These are phyloP conservation scores for Latrodectus elegans DNA, from an alignment of 2,888 invertebrate genomes.

Conservation along the genomic window DNA sequence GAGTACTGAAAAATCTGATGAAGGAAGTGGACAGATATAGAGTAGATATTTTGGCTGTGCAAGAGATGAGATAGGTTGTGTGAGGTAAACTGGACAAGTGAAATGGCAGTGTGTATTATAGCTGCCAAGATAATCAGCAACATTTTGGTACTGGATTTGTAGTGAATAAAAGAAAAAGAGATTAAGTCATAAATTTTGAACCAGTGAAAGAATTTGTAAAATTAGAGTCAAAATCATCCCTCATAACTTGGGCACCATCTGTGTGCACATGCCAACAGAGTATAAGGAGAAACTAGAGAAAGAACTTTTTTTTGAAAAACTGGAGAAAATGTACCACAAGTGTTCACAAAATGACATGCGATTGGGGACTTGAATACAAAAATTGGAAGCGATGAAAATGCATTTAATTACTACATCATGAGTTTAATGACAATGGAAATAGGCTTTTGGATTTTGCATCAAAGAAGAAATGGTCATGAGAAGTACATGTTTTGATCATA, in stretches of 20 bases:
- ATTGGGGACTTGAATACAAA: background rate
- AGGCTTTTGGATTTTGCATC: conserved; percentile 9
- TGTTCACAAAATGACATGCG: background rate
- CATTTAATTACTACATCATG: background rate
- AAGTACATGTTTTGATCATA: background rate
- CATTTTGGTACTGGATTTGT: conserved; percentile 22
- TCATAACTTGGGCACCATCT: conserved; percentile 15
- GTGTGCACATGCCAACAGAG: conserved; percentile 22
- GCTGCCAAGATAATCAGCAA: conserved; percentile 14
- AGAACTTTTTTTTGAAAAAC: conserved; percentile 9
- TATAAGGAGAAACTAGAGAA: background rate
- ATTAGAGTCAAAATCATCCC: conserved; percentile 3
- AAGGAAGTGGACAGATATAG: conserved; percentile 1
- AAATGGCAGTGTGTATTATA: conserved; percentile 5
- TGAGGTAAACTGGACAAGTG: conserved; percentile 17
- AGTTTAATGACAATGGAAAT: conserved; percentile 7
- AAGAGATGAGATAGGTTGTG: conserved; percentile 17
- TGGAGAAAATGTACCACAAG: background rate
- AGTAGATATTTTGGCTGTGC: conserved; percentile 9
- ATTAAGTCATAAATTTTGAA: conserved; percentile 22
- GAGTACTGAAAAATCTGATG: conserved; percentile 26
- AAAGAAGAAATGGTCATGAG: background rate
- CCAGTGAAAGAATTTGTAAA: conserved; percentile 24
- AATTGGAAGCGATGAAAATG: too few species aligned
- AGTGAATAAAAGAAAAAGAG: conserved; percentile 7